Percentiles rank a stretch among this genome's conserved stretches.
Evolutionary conservation across 2,797 vertebrate genomes (phyloP).

Genomic region (Oreonectes daqikongensis): DNA sequence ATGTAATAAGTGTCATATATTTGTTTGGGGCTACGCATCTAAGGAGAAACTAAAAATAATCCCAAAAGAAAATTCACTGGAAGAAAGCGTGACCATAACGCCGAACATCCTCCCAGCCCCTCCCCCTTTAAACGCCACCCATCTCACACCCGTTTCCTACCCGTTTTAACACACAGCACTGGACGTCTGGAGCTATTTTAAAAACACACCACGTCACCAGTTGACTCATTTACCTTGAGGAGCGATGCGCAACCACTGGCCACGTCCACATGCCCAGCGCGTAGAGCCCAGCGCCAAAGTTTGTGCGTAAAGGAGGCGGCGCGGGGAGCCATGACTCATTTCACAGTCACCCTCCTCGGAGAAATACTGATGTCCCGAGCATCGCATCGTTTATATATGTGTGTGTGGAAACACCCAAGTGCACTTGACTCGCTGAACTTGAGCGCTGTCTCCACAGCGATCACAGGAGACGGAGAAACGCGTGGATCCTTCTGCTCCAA

Average conservation of each 20-base stretch:
- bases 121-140: not conserved
- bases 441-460: not conserved
- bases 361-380: conserved; percentile 24
- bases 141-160: not conserved
- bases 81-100: not conserved
- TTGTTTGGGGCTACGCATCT: too few relatives aligned
- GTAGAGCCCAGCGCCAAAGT: conserved; percentile 20
- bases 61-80: not conserved
- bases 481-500: conserved; percentile 3
- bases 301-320: conserved; percentile 49
- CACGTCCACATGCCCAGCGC: conserved; percentile 21
- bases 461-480: not conserved
- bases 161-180: not conserved
- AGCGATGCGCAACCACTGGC: conserved; percentile 10
- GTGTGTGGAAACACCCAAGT: conserved; percentile 17
- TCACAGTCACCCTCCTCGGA: conserved; percentile 31
- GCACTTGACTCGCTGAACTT: conserved; percentile 30
- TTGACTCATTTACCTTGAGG: conserved; percentile 30
- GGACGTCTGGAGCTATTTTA: conserved; percentile 27
- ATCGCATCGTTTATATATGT: not conserved
- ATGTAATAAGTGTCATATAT: too few relatives aligned
- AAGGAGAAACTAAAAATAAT: not conserved
- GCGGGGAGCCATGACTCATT: conserved; percentile 47
- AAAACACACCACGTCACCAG: conserved; percentile 22
- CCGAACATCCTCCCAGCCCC: not conserved